Percentiles rank a stretch among this genome's conserved stretches.
phyloP scores from a whole-genome alignment of 2,888 invertebrate genomes.

The Lasioglossum morio region DNA sequence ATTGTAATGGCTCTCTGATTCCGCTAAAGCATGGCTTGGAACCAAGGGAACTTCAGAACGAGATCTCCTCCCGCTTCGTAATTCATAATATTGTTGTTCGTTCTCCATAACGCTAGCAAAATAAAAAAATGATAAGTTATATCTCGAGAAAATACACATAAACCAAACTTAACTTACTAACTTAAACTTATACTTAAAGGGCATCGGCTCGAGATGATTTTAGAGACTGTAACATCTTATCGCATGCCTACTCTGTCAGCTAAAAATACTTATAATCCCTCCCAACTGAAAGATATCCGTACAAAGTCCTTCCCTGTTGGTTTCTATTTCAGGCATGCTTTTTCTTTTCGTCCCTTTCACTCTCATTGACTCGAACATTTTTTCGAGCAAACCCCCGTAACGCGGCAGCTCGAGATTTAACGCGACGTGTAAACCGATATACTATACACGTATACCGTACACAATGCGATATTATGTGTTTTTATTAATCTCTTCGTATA shows the following conservation, averaged over 20 bases:
- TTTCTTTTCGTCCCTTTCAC: conserved; percentile 17
- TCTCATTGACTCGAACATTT: background rate
- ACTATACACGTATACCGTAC: background rate
- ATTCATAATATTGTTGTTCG: conserved; percentile 80
- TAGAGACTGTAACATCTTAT: background rate
- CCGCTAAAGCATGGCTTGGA: conserved; percentile 61
- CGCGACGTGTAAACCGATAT: background rate
- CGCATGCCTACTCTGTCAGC: conserved; percentile 19
- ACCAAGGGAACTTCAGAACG: conserved; percentile 81
- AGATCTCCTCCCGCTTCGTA: conserved; percentile 81
- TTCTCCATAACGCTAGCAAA: conserved; percentile 75
- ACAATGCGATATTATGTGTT: background rate
- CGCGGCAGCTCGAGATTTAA: conserved; percentile 4
- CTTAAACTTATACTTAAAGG: background rate
- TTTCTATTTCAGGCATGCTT: conserved; percentile 45
- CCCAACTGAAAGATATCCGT: conserved; percentile 51
- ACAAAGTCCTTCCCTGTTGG: conserved; percentile 44
- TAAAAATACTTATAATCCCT: conserved; percentile 65
- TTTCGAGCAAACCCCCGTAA: background rate
- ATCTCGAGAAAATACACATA: background rate
- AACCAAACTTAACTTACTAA: background rate
- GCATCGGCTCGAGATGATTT: background rate
- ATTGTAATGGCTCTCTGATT: conserved; percentile 78
- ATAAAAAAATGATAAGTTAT: background rate
- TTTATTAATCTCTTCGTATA: background rate